These are phyloP conservation scores for Dendrophyllia cribrosa DNA, from an alignment of 64 coral and sea anemone species.

Conservation along the genomic window DNA sequence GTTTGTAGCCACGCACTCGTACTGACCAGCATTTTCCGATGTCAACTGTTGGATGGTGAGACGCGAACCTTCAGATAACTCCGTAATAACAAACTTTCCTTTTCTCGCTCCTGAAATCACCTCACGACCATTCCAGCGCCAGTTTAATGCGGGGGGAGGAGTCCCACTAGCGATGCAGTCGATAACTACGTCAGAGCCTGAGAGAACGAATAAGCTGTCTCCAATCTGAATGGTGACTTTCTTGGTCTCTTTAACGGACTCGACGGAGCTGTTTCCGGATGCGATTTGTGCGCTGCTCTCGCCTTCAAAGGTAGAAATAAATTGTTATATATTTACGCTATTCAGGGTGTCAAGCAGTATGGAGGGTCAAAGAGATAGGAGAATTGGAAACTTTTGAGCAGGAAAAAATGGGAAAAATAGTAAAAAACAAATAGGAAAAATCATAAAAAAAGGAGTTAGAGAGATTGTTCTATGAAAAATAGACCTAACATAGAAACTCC, in stretches of 20 bases:
- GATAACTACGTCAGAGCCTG: constrained; percentile 69
- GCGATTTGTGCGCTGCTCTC: constrained; percentile 75
- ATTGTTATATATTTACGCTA: background rate
- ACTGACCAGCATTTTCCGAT: constrained; percentile 59
- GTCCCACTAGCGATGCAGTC: constrained; percentile 67
- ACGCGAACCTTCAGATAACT: constrained; percentile 14
- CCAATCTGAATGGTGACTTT: constrained; percentile 65
- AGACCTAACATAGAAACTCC: too few species aligned
- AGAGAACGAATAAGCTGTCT: constrained; percentile 43
- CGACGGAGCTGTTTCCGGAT: constrained; percentile 40
- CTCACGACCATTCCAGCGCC: constrained; percentile 59
- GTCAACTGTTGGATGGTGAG: constrained; percentile 49
- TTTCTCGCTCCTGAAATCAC: constrained; percentile 34
- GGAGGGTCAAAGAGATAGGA: too few species aligned
- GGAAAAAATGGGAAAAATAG: too few species aligned
- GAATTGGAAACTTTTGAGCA: too few species aligned
- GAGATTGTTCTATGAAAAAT: too few species aligned
- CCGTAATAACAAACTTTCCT: constrained; percentile 38
- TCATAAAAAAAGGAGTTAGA: too few species aligned
- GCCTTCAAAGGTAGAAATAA: constrained; percentile 15
- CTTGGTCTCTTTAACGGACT: constrained; percentile 18
- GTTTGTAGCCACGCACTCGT: constrained; percentile 79
- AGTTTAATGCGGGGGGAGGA: constrained; percentile 67
- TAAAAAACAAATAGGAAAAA: too few species aligned
- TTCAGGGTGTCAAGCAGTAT: too few species aligned